Conservation (phyloP, 2,113 vertebrate species). For the Clarias gariepinus region DNA sequence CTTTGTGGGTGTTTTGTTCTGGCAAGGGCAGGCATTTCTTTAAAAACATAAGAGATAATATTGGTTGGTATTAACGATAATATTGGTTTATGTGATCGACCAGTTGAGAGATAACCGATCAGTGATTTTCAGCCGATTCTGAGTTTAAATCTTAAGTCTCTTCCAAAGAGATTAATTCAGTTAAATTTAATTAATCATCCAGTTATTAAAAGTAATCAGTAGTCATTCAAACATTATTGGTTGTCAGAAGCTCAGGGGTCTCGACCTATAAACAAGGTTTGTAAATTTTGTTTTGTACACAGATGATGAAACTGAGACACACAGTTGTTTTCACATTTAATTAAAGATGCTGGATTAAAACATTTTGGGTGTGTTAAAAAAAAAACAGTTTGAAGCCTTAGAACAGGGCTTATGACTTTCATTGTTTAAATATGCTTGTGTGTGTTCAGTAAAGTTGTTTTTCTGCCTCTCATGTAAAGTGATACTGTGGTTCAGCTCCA, state of each 20-base stretch:
- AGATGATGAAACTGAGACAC: neutral
- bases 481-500: neutral
- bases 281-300: neutral
- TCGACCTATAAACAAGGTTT: neutral
- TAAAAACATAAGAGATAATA: too few relatives aligned
- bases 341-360: neutral
- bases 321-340: neutral
- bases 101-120: too few relatives aligned
- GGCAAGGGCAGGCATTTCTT: too few relatives aligned
- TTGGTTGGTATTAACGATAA: too few relatives aligned
- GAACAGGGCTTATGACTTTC: neutral
- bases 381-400: neutral
- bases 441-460: slow-evolving; percentile 6
- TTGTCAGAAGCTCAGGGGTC: neutral
- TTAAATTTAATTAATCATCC: neutral
- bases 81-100: too few relatives aligned
- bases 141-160: too few relatives aligned
- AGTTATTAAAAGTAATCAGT: too few relatives aligned
- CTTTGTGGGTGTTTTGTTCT: neutral
- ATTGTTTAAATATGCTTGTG: neutral
- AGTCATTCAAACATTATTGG: neutral
- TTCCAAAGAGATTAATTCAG: too few relatives aligned
- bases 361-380: neutral
- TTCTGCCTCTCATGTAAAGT: neutral
- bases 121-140: too few relatives aligned